Evolutionary conservation across 2,888 invertebrate genomes (phyloP), one percentile per base, ranked within the genome.

Genomic region (Melikaiella ostensackeni): DNA sequence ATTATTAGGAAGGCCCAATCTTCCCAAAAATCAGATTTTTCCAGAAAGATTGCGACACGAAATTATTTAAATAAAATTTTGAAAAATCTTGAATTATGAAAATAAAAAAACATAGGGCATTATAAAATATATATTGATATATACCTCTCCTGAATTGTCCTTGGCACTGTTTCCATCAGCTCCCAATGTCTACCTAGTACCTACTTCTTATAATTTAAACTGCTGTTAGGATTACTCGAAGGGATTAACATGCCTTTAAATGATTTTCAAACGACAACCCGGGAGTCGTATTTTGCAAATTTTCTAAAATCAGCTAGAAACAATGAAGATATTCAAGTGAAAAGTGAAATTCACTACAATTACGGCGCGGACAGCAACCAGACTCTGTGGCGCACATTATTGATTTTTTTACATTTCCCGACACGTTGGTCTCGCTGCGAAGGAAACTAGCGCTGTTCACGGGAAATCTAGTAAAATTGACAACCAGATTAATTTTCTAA

Each of bases 311-410:
- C 1, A 27, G 16, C 27, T 7, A 59, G 13, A 7, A 59, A 59
- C 16, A 27, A 21, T 59, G 27, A 59, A 24, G 59, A 27, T 42
- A 24, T 64, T 21, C 13, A n/a, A 50, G 19, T 46, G 46, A 21
- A 55, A 30, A 46, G 42, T 70, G 42, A 70, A 24, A 42, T 46
- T 24, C 27, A 70, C 50, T 33, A 50, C 70, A 50, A 50, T 70
- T 27, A 50, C 19, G 70, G 33, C n/a, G 30, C 27, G 50, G 30
- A 50, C 33, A n/a, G 50, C n/a, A 50, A 11, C n/a, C 11, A 70
- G 70, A 33, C 50, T 50, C 16, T n/a, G 50, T 46, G 70, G 70
- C 70, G 50, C 70, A 70, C 30, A 70, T 70, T 70, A 70, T 70
- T 70, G 70, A 70, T 70, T 50, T 70, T 63, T 27, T 24, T 42